Evolutionary conservation across 2,113 vertebrate genomes (phyloP).

Genomic region (Solea senegalensis): DNA sequence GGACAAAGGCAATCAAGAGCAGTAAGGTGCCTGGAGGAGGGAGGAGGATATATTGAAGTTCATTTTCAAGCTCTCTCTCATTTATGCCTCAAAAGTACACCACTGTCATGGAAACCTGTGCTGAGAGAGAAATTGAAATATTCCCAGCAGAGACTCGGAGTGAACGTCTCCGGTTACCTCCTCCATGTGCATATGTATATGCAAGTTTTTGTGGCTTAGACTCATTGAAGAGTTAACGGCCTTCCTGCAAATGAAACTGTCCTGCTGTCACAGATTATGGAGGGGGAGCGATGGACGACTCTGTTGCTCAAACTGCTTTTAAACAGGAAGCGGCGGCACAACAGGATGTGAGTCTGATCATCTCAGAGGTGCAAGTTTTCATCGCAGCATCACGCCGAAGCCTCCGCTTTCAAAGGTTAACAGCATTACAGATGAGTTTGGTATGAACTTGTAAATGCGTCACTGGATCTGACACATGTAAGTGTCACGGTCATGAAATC

Average conservation of each 20-base stretch:
- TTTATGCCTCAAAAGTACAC: constrained; percentile 49
- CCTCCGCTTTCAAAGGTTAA: constrained; percentile 42
- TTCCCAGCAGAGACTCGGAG: constrained; percentile 1
- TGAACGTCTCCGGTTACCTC: constrained; percentile 40
- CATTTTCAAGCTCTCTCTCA: constrained; percentile 35
- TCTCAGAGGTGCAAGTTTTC: constrained; percentile 1
- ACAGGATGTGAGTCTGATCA: constrained; percentile 2
- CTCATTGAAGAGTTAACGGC: constrained; percentile 37
- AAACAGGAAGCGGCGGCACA: constrained; percentile 21
- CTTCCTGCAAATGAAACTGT: constrained; percentile 50
- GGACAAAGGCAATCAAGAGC: constrained; percentile 37
- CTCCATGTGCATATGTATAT: constrained; percentile 12
- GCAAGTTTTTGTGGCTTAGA: constrained; percentile 39
- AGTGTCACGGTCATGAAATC: constrained; percentile 39
- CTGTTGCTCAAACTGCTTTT: constrained; percentile 12
- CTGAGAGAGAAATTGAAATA: constrained; percentile 22
- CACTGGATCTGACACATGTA: constrained; percentile 4
- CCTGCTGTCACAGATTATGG: constrained; percentile 17
- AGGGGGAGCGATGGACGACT: constrained; percentile 2
- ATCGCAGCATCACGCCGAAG: constrained; percentile 1
- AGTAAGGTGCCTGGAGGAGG: constrained; percentile 21
- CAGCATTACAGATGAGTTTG: constrained; percentile 26
- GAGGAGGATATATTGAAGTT: constrained; percentile 20
- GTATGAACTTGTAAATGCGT: constrained; percentile 43
- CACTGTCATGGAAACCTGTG: constrained; percentile 68